phyloP scores from a whole-genome alignment of 1,140 invertebrate genomes.

The Drosophila subobscura region DNA sequence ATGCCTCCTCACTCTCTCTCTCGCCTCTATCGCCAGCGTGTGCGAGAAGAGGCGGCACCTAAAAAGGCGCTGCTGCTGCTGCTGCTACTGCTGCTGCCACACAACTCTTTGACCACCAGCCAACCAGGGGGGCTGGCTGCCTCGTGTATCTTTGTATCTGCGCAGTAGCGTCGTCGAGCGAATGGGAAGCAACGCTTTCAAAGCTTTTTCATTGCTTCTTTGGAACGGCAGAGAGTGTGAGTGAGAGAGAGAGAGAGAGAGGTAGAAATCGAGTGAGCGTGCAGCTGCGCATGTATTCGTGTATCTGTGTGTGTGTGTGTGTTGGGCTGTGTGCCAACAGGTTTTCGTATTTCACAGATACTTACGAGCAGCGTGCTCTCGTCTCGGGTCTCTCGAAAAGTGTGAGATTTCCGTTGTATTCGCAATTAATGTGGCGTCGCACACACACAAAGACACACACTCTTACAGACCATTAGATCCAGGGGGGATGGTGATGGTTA shows the following conservation, averaged over 20 bases:
- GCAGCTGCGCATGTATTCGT: slow-evolving; percentile 37
- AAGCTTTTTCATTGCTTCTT: slow-evolving; percentile 50
- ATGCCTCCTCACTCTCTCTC: too few relatives aligned
- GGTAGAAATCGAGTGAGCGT: slow-evolving; percentile 12
- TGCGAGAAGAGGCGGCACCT: slow-evolving; percentile 52
- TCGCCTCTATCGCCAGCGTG: too few relatives aligned
- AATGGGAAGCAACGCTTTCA: slow-evolving; percentile 57
- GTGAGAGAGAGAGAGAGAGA: slow-evolving; percentile 7
- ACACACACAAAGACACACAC: slow-evolving; percentile 19
- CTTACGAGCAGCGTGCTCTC: slow-evolving; percentile 8
- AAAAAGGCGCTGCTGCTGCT: slow-evolving; percentile 40
- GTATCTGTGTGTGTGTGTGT: slow-evolving; percentile 35
- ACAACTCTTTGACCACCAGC: slow-evolving; percentile 59
- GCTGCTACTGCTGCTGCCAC: too few relatives aligned
- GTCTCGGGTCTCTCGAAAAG: slow-evolving; percentile 40
- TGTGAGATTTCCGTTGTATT: slow-evolving; percentile 70
- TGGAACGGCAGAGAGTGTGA: slow-evolving; percentile 34
- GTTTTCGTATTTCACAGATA: slow-evolving; percentile 71
- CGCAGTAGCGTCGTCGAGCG: slow-evolving; percentile 59
- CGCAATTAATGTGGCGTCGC: slow-evolving; percentile 63
- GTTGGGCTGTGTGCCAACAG: slow-evolving; percentile 52
- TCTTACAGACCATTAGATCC: slow-evolving; percentile 53
- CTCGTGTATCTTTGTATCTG: slow-evolving; percentile 68
- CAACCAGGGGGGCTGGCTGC: slow-evolving; percentile 43
- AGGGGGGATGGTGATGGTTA: slow-evolving; percentile 1